Evolutionary conservation across 2,113 vertebrate genomes (phyloP), one percentile per base, ranked within the genome.

Genomic region (Butorides virescens): DNA sequence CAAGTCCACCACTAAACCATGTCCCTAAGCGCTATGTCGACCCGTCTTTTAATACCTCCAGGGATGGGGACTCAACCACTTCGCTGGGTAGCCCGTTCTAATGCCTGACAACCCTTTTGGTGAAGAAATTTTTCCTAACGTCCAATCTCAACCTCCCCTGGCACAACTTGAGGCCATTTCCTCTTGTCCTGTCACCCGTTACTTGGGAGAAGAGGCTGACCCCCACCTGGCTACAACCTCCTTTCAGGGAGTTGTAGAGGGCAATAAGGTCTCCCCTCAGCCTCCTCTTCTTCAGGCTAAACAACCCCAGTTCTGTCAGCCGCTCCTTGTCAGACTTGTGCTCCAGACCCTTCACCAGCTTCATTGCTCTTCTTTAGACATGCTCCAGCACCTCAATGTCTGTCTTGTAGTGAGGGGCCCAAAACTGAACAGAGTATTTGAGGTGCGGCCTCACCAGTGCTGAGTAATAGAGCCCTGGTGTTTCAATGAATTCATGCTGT

Each of bases 1-100:
- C 47, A 84, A 71, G 7, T 29, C n/a, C 23, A 46, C 11, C 4
- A 4, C 42, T 49, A 44, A 79, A 26, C 53, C 1, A 1, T 18
- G 10, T 52, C 7, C 14, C 27, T 49, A 0, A 58, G n/a, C 7
- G 4, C 42, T 13, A 25, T 7, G 2, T 55, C 5, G 36, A 2
- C 5, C 3, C 0, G 1, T 37, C 25, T 39, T 23, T 37, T 44
- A 75, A 21, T n/a, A 15, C 26, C 8, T 70, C 19, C 39, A 65
- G 63, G 36, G 42, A 44, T 44, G 13, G 42, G 42, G 42, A 44
- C 42, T 44, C 42, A 44, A 44, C 42, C 42, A 15, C 42, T 44
- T 44, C 5, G 14, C 42, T 44, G 42, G 42, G 42, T 6, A 44
- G 42, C 42, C 42, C 6, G 15, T 44, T 44, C 42, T 15, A 44